A percentile compares a stretch with the other conserved stretches of the same genome.
Conservation (phyloP, 2,797 vertebrate genomes). For the Adelosebastes latens region DNA sequence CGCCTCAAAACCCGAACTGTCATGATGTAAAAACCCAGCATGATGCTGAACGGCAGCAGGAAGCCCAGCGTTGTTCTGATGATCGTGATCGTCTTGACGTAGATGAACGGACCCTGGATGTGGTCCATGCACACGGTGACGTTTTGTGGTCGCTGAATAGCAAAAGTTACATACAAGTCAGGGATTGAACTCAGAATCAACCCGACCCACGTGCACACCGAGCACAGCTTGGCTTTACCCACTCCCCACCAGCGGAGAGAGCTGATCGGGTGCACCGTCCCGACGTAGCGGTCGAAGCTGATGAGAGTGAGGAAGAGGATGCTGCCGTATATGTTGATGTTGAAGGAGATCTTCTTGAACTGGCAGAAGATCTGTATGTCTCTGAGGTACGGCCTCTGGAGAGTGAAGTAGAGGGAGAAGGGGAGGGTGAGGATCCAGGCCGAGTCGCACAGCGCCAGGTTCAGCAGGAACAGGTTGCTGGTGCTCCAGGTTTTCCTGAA, state of each 20-base stretch:
- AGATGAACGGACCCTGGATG: slow-evolving; percentile 64
- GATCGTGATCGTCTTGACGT: slow-evolving; percentile 62
- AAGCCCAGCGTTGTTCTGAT: slow-evolving; percentile 78
- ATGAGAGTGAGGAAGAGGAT: slow-evolving; percentile 86
- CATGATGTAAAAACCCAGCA: slow-evolving; percentile 78
- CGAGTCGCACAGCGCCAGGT: slow-evolving; percentile 84
- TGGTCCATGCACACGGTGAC: slow-evolving; percentile 61
- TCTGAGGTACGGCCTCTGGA: slow-evolving; percentile 54
- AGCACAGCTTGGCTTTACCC: slow-evolving; percentile 79
- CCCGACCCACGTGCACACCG: slow-evolving; percentile 71
- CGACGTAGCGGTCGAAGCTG: slow-evolving; percentile 84
- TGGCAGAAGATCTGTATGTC: slow-evolving; percentile 75
- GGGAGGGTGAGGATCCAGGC: slow-evolving; percentile 84
- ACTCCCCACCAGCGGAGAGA: slow-evolving; percentile 85
- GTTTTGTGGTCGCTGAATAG: slow-evolving; percentile 14
- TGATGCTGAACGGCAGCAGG: slow-evolving; percentile 77
- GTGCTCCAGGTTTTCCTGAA: slow-evolving; percentile 74
- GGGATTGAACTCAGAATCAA: slow-evolving; percentile 70
- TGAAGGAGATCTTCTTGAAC: slow-evolving; percentile 82
- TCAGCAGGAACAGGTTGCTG: slow-evolving; percentile 82
- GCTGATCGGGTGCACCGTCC: slow-evolving; percentile 83
- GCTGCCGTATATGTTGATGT: slow-evolving; percentile 84
- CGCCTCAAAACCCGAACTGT: slow-evolving; percentile 73
- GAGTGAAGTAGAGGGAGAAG: slow-evolving; percentile 79
- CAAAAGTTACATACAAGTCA: slow-evolving; percentile 75